A percentile compares a stretch with the other conserved stretches of the same genome.
Conservation (phyloP, 2,113 vertebrate species). For the Eulemur rufifrons region DNA sequence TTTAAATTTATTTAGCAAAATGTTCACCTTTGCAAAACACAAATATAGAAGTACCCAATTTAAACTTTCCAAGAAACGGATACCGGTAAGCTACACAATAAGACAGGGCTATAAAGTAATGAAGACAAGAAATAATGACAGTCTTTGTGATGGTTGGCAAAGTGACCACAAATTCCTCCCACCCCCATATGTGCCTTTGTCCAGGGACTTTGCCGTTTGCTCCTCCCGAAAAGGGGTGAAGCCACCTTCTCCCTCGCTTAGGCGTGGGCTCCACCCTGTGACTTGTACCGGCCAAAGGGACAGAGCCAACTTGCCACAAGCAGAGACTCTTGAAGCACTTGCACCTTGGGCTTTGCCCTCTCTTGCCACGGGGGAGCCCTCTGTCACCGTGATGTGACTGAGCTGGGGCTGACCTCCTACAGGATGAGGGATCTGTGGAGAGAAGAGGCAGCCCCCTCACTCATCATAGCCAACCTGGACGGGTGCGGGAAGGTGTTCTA, state of each 20-base stretch:
- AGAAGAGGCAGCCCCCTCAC: background rate
- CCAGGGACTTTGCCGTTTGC: background rate
- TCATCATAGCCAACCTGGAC: background rate
- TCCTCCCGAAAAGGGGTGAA: background rate
- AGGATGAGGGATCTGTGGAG: background rate
- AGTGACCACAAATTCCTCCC: background rate
- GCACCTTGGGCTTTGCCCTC: background rate
- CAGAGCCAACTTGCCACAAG: background rate
- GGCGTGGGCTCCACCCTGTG: background rate
- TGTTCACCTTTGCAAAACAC: background rate
- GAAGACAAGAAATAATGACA: background rate
- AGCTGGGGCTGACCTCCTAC: background rate
- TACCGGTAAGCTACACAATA: background rate
- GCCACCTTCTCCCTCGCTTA: background rate
- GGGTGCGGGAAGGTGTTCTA: background rate
- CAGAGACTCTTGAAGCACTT: too few species aligned
- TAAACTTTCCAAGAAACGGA: background rate
- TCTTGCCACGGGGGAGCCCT: background rate
- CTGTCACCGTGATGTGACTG: background rate
- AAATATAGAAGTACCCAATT: background rate
- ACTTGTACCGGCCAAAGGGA: background rate
- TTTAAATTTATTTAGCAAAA: background rate
- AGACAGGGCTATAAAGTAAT: background rate
- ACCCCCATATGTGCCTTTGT: background rate
- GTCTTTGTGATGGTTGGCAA: background rate